Evolutionary conservation across 2,888 invertebrate genomes (phyloP).

Genomic region (Deroplatys truncata): DNA sequence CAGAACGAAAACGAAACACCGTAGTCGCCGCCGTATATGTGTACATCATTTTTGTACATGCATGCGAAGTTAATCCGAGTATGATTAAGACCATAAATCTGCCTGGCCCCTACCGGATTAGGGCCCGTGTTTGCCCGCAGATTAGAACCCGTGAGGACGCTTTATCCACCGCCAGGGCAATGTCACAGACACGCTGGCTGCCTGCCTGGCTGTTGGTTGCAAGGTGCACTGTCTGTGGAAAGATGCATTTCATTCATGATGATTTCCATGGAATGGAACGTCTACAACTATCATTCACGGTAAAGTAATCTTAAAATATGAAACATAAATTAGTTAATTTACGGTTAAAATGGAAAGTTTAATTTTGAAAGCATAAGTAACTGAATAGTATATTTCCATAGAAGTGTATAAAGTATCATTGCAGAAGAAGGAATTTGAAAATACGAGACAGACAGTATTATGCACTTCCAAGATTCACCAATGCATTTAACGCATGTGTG

Average conservation of each 20-base stretch:
- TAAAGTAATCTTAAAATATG: too few relatives aligned
- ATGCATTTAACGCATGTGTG: too few relatives aligned
- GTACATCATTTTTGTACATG: slow-evolving; percentile 11
- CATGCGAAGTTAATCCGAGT: slow-evolving; percentile 54
- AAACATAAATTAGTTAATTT: too few relatives aligned
- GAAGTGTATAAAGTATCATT: too few relatives aligned
- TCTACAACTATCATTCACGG: too few relatives aligned
- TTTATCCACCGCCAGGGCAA: neutral
- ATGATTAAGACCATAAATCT: slow-evolving; percentile 64
- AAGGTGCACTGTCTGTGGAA: neutral
- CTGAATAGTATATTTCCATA: too few relatives aligned
- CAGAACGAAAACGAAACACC: neutral
- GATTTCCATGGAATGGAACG: too few relatives aligned
- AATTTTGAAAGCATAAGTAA: too few relatives aligned
- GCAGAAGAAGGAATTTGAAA: too few relatives aligned
- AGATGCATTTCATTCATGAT: neutral
- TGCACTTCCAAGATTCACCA: too few relatives aligned
- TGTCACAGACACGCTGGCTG: neutral
- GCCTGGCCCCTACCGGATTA: slow-evolving; percentile 38
- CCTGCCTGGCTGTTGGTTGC: neutral
- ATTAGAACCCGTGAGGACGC: neutral
- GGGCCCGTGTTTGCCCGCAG: slow-evolving; percentile 21
- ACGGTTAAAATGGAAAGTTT: too few relatives aligned
- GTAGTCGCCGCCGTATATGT: neutral
- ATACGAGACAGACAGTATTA: too few relatives aligned